These are phyloP conservation scores for Squalus acanthias DNA, from an alignment of 2,797 vertebrate genomes.

Conservation along the genomic window DNA sequence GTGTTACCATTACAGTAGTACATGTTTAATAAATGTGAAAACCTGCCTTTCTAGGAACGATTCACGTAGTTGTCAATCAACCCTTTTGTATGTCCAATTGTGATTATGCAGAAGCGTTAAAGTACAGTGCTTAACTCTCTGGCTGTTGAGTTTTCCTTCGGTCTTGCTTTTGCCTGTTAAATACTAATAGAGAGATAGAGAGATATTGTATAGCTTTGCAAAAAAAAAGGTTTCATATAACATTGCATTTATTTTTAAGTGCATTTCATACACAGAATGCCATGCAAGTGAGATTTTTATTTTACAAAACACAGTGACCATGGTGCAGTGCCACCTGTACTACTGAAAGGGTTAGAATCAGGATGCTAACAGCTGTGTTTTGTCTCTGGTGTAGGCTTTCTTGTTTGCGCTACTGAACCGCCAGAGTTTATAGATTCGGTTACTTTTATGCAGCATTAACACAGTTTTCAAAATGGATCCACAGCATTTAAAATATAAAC, in stretches of 20 bases:
- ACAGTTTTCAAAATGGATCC: neutral
- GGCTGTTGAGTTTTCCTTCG: constrained; percentile 31
- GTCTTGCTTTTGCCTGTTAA: constrained; percentile 38
- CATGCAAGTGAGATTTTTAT: constrained; percentile 7
- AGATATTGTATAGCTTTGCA: constrained; percentile 35
- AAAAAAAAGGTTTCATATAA: constrained; percentile 5
- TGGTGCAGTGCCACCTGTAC: constrained; percentile 6
- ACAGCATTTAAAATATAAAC: neutral
- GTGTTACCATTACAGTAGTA: constrained; percentile 30
- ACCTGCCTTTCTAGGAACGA: constrained; percentile 35
- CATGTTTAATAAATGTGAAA: constrained; percentile 27
- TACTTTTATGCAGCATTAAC: neutral
- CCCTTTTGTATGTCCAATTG: constrained; percentile 35
- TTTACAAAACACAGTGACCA: neutral
- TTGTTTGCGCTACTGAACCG: neutral
- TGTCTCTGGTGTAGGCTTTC: neutral
- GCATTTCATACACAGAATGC: constrained; percentile 15
- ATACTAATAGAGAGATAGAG: constrained; percentile 35
- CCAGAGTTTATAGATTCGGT: neutral
- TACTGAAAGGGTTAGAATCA: neutral
- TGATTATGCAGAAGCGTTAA: constrained; percentile 33
- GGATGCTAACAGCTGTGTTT: neutral
- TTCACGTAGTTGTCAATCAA: constrained; percentile 29
- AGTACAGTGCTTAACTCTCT: constrained; percentile 35
- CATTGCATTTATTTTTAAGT: constrained; percentile 29